phyloP scores from a whole-genome alignment of 2,113 vertebrate genomes.

The Lutjanus erythropterus region DNA sequence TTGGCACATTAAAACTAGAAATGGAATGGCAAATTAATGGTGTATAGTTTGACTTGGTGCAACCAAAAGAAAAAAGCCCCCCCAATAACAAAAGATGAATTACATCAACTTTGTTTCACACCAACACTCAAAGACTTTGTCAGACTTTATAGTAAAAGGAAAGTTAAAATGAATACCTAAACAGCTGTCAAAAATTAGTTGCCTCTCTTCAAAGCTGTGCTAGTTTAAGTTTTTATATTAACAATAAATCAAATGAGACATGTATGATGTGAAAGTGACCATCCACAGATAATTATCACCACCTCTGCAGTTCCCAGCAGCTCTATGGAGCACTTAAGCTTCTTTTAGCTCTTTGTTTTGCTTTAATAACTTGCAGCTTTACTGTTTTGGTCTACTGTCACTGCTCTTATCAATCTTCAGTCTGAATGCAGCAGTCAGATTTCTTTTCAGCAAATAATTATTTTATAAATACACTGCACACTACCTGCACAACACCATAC shows the following conservation, averaged over 20 bases:
- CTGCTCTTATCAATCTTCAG: neutral
- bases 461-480: no score
- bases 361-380: neutral
- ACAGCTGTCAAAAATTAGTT: neutral
- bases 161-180: no score
- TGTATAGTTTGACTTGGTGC: no score
- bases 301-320: neutral
- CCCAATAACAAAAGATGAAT: slow-evolving; percentile 8
- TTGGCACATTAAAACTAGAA: no score
- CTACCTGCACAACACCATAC: no score
- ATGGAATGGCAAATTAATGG: no score
- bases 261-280: neutral
- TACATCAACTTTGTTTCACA: slow-evolving; percentile 31
- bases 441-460: no score
- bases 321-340: neutral
- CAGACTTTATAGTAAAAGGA: no score
- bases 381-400: no score
- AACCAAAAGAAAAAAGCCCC: no score
- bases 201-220: neutral
- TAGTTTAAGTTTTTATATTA: neutral
- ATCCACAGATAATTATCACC: neutral
- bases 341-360: neutral
- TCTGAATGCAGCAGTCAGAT: no score
- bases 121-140: neutral
- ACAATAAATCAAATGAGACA: neutral